These are phyloP conservation scores for Cliona cf. orientalis DNA, from an alignment of 37 sponge, comb jelly and placozoan genomes.

Conservation along the genomic window DNA sequence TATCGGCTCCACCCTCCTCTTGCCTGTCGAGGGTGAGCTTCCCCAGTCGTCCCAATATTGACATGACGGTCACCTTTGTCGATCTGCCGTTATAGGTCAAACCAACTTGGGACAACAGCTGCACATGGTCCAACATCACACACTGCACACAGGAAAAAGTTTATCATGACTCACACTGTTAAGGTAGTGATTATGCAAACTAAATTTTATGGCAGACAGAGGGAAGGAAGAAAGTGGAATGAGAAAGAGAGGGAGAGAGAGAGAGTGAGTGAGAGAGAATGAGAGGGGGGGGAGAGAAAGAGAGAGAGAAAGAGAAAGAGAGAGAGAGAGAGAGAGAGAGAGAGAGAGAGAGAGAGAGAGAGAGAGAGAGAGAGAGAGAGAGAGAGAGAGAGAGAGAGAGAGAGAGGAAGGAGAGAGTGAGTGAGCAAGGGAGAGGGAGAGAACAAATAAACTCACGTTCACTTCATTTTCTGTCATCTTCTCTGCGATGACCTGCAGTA, in stretches of 20 bases:
- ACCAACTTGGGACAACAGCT: not conserved
- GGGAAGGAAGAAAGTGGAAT: too few relatives aligned
- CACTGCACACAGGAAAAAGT: not conserved
- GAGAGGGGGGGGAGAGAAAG: not conserved
- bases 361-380: not conserved
- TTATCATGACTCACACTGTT: not conserved
- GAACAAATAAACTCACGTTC: not conserved
- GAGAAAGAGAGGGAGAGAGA: not conserved
- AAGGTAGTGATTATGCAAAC: too few relatives aligned
- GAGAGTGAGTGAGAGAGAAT: not conserved
- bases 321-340: not conserved
- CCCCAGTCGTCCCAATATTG: not conserved
- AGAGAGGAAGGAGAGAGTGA: not conserved
- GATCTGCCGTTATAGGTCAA: not conserved
- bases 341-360: too few relatives aligned
- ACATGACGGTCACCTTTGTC: not conserved
- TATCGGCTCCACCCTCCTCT: not conserved
- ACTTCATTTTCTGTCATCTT: not conserved
- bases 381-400: not conserved
- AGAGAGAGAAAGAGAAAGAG: not conserved
- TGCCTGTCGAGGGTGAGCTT: not conserved
- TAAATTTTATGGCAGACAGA: not conserved
- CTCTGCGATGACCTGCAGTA: not conserved
- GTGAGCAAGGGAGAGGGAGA: not conserved
- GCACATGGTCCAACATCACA: conserved; percentile 9